Evolutionary conservation across 2,113 vertebrate species (phyloP).

Genomic region (Miniopterus natalensis): DNA sequence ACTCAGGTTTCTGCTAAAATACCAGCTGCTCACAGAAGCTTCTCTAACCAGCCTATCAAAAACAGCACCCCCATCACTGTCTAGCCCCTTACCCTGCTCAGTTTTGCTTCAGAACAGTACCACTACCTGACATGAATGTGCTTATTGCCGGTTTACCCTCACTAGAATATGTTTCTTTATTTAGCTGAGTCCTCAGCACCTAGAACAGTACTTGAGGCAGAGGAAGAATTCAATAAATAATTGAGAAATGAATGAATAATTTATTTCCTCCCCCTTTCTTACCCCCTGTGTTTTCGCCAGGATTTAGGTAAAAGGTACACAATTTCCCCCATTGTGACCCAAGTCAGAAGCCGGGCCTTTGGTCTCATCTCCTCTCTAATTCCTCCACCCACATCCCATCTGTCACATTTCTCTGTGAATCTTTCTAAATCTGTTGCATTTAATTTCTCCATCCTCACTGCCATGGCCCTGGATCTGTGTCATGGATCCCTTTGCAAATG

Average conservation of each 20-base stretch:
- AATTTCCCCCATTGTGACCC: not conserved
- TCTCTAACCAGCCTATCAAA: not conserved
- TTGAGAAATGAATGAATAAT: slow-evolving; percentile 4
- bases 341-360: not conserved
- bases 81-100: not conserved
- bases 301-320: not conserved
- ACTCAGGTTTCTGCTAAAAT: slow-evolving; percentile 15
- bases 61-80: not conserved
- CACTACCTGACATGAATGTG: not conserved
- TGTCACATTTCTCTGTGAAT: not conserved
- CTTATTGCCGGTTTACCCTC: not conserved
- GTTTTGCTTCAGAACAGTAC: not conserved
- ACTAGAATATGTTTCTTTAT: slow-evolving; percentile 10
- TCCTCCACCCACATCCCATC: not conserved
- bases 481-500: not conserved
- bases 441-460: not conserved
- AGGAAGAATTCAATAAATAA: not conserved
- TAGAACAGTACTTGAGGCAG: not conserved
- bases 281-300: not conserved
- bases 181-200: not conserved
- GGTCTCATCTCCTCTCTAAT: not conserved
- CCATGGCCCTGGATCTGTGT: not conserved
- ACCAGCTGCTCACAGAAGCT: not conserved
- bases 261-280: not conserved
- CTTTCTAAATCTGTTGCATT: not conserved